Evolutionary conservation across 1,140 invertebrate species (phyloP).

Genomic region (Drosophila gunungcola): DNA sequence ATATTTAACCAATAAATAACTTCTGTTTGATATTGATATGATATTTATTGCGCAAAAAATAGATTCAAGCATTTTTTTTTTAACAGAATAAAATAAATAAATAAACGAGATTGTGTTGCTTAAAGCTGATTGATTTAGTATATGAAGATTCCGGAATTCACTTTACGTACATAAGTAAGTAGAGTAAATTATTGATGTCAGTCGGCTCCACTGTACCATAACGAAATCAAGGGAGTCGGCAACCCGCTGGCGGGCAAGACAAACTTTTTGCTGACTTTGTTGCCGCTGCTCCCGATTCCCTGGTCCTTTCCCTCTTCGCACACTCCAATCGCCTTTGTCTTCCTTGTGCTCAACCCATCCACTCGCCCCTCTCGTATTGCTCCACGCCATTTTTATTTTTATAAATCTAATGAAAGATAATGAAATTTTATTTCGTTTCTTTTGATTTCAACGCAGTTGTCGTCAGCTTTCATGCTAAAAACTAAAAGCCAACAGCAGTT

Average conservation of each 20-base stretch:
- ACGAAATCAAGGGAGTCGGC: slow-evolving; percentile 26
- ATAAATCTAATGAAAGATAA: slow-evolving; percentile 83
- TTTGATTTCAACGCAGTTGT: slow-evolving; percentile 78
- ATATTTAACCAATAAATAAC: too few relatives aligned
- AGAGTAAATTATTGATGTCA: not conserved
- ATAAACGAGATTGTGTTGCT: not conserved
- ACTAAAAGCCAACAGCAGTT: slow-evolving; percentile 76
- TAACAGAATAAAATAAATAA: not conserved
- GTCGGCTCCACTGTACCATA: slow-evolving; percentile 35
- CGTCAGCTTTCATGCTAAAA: slow-evolving; percentile 71
- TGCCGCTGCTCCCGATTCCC: slow-evolving; percentile 29
- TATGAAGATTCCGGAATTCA: not conserved
- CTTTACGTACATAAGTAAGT: not conserved
- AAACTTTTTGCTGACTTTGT: slow-evolving; percentile 66
- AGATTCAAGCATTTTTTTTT: not conserved
- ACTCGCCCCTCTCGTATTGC: slow-evolving; percentile 22
- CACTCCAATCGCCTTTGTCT: slow-evolving; percentile 2
- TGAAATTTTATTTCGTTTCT: slow-evolving; percentile 82
- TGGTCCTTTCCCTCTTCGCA: not conserved
- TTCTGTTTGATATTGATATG: too few relatives aligned
- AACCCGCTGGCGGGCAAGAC: slow-evolving; percentile 55
- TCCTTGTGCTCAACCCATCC: slow-evolving; percentile 8
- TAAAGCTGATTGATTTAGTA: not conserved
- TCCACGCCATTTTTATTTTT: slow-evolving; percentile 67
- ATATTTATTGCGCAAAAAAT: too few relatives aligned